Base-by-base conservation (phyloP, 1,140 invertebrate species). In the Mycetomoellerius zeteki region DNA sequence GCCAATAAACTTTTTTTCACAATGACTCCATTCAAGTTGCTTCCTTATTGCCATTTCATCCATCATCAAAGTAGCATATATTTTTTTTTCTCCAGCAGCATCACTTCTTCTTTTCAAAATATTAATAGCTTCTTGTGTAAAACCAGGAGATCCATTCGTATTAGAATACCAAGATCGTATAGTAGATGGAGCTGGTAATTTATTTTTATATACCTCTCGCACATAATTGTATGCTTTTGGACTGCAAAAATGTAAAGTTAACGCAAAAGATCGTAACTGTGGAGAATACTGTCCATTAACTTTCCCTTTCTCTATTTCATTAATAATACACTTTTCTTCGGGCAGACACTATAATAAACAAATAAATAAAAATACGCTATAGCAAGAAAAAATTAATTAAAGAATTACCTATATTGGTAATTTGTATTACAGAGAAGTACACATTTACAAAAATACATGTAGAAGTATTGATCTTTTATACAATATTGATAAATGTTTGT, bases 231-330 rank as follows among this genome's bases (percentile, higher is more conserved):
- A 95, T 56, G 92, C 93, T 89, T 91, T 92, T 33, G 93, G 88
- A 21, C 92, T 93, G 87, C 94, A 94, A 93, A 93, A 95, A 84
- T 95, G 78, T 43, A 95, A 81, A 30, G 95, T 95, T 12, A 95
- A 76, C 77, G 93, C 90, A 88, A 93, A 93, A 72, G 76, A 50
- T 47, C 77, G 62, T 24, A 85, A 56, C 43, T 54, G 30, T 69
- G 65, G 30, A 27, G 85, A 67, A 87, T 87, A 87, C 54, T 56
- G 67, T 60, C 76, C 56, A 3, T n/a, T n/a, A n/a, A 62, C n/a
- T 43, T 78, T 78, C 33, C 76, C 76, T 50, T 37, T 52, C 19
- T 76, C 19, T 12, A 54, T 43, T n/a, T 71, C 33, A 21, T 60
- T 37, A 60, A 78, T 21, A 16, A 64, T 14, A 43, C 2, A 76